Evolutionary conservation across 2,113 vertebrate species (phyloP).

Genomic region (Elanoides forficatus): DNA sequence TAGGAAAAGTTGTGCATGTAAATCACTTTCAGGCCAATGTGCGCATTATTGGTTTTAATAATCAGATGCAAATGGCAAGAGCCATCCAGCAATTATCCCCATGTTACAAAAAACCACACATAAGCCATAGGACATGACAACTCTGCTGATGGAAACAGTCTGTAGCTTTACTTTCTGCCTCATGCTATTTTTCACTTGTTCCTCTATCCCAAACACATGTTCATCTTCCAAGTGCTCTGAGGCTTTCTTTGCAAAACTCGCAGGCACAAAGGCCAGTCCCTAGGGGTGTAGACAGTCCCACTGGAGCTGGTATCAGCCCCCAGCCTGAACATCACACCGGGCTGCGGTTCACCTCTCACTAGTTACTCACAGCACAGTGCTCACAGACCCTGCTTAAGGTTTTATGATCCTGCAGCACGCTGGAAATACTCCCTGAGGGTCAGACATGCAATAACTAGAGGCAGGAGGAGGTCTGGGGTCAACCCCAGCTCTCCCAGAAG

Average conservation of each 20-base stretch:
- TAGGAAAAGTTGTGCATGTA: neutral
- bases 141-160: neutral
- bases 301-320: neutral
- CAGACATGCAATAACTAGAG: neutral
- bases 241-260: neutral
- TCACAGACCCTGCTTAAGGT: rapidly evolving
- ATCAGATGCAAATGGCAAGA: neutral
- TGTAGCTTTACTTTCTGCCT: neutral
- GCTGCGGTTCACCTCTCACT: neutral
- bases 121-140: neutral
- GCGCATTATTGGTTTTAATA: neutral
- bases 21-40: neutral
- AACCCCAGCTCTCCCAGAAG: neutral
- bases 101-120: neutral
- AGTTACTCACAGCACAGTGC: neutral
- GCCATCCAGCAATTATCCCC: neutral
- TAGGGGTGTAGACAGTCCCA: neutral
- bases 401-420: neutral
- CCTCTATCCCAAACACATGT: neutral
- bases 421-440: neutral
- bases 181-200: neutral
- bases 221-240: neutral
- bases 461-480: neutral
- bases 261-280: neutral
- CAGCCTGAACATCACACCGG: neutral